Percentiles rank a stretch among this genome's conserved stretches.
phyloP scores from a whole-genome alignment of 1,140 invertebrate genomes.

The Brachionus rotundiformis region DNA sequence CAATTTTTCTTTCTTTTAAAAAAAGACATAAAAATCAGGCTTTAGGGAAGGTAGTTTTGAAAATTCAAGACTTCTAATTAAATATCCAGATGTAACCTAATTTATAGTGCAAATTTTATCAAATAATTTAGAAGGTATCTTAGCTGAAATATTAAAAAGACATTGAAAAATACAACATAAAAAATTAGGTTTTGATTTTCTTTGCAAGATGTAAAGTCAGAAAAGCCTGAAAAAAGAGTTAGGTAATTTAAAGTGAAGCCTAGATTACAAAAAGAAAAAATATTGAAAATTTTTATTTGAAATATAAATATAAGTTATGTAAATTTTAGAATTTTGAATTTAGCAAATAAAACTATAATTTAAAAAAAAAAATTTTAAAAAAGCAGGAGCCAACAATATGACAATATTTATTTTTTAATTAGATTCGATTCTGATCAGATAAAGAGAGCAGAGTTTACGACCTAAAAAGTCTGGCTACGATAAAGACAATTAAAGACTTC shows the following conservation, averaged over 20 bases:
- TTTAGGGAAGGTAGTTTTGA: not conserved
- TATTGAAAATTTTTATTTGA: not conserved
- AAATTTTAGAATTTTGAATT: no score
- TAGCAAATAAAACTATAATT: not conserved
- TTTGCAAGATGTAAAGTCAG: no score
- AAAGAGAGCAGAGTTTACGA: constrained; percentile 14
- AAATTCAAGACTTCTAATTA: not conserved
- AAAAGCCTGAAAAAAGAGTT: not conserved
- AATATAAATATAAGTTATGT: no score
- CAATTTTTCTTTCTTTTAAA: not conserved
- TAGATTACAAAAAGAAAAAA: not conserved
- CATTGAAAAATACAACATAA: no score
- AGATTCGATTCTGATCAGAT: constrained; percentile 7
- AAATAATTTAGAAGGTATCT: not conserved
- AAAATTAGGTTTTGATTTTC: no score
- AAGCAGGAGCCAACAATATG: no score
- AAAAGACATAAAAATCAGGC: not conserved
- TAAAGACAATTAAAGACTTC: not conserved
- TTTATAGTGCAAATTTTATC: not conserved
- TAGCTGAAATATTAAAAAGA: no score
- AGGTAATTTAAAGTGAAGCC: not conserved
- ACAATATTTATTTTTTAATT: not conserved
- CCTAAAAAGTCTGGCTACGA: not conserved
- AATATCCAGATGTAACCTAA: not conserved
- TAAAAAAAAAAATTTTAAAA: no score